Evolutionary conservation across 1,140 invertebrate genomes (phyloP).

Genomic region (Rhynchophorus ferrugineus): DNA sequence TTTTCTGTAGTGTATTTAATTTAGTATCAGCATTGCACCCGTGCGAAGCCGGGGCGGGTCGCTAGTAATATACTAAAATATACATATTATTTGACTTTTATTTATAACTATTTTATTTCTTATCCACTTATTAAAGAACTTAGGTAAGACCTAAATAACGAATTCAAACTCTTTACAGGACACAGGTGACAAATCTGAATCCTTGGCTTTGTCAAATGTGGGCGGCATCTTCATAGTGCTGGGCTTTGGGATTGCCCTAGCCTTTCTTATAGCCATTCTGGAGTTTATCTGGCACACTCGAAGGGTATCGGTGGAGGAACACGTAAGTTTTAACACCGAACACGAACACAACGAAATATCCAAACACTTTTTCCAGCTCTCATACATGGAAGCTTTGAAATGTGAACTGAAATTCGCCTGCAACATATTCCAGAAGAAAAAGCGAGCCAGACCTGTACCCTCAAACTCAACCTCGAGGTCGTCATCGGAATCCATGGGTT

Average conservation of each 20-base stretch:
- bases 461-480: slow-evolving; percentile 20
- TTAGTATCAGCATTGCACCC: too few species aligned
- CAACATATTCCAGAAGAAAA: slow-evolving; percentile 55
- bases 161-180: slow-evolving; percentile 3
- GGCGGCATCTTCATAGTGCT: slow-evolving; percentile 88
- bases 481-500: background rate
- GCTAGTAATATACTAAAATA: too few species aligned
- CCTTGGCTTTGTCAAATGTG: slow-evolving; percentile 74
- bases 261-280: slow-evolving; percentile 57
- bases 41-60: too few species aligned
- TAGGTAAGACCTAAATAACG: too few species aligned
- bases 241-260: slow-evolving; percentile 57
- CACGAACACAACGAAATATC: background rate
- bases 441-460: slow-evolving; percentile 45
- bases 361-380: slow-evolving; percentile 45
- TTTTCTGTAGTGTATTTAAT: too few species aligned
- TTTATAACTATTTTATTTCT: too few species aligned
- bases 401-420: slow-evolving; percentile 56
- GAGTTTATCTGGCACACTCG: slow-evolving; percentile 80
- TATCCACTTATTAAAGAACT: too few species aligned
- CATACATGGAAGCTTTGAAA: slow-evolving; percentile 52
- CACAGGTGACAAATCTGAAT: slow-evolving; percentile 38
- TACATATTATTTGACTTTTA: too few species aligned
- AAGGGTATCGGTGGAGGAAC: slow-evolving; percentile 68
- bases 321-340: slow-evolving; percentile 43